Percentiles rank a stretch among this genome's conserved stretches.
phyloP scores from a whole-genome alignment of 2,113 vertebrate species.

The Microtus pennsylvanicus region DNA sequence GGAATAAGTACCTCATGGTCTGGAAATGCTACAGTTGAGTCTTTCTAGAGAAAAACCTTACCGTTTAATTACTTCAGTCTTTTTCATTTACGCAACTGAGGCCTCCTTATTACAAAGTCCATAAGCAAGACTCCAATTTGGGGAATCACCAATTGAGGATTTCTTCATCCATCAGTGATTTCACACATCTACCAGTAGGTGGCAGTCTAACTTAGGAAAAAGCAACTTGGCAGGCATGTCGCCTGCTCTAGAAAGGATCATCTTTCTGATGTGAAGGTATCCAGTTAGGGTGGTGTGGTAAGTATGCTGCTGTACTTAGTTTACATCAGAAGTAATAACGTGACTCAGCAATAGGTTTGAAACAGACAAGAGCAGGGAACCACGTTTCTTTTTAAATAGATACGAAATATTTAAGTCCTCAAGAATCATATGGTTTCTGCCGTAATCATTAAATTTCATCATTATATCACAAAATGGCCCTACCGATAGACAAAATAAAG shows the following conservation, averaged over 20 bases:
- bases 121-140: conserved; percentile 10
- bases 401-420: conserved; percentile 4
- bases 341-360: neutral
- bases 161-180: conserved; percentile 9
- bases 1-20: neutral
- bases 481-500: neutral
- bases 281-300: neutral
- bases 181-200: conserved; percentile 77
- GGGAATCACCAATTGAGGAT: neutral
- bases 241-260: neutral
- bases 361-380: neutral
- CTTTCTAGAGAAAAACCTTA: conserved; percentile 17
- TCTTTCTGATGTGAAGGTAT: neutral
- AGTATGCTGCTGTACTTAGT: neutral
- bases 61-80: neutral
- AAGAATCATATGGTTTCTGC: neutral
- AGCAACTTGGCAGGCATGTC: neutral
- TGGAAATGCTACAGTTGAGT: neutral
- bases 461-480: neutral
- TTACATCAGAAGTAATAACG: neutral
- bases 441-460: neutral
- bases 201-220: conserved; percentile 80
- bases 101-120: neutral
- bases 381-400: neutral
- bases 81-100: neutral